These are phyloP conservation scores for Apodemia hepburni DNA, from an alignment of 2,888 invertebrate species.

Conservation along the genomic window DNA sequence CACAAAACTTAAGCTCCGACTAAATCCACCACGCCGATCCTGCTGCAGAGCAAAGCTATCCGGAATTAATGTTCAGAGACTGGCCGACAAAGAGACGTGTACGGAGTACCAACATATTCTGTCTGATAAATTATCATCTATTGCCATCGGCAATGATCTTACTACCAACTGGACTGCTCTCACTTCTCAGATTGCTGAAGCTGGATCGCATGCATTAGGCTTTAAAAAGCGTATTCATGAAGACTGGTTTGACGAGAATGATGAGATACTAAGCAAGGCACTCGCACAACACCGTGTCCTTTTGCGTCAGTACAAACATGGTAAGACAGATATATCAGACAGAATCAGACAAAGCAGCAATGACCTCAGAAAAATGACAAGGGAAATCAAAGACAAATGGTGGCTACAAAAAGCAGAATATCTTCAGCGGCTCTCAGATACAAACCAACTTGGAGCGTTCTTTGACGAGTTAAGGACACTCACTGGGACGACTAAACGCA, in stretches of 20 bases:
- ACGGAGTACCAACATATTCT: not conserved
- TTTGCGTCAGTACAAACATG: not conserved
- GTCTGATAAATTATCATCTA: not conserved
- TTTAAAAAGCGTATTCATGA: not conserved
- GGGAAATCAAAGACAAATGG: not conserved
- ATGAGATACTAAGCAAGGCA: not conserved
- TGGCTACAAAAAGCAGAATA: not conserved
- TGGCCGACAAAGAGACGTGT: not conserved
- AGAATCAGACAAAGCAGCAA: not conserved
- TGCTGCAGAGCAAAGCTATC: not conserved
- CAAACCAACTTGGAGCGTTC: not conserved
- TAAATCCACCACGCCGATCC: not conserved
- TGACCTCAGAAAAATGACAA: no score
- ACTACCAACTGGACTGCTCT: not conserved
- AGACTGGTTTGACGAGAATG: not conserved
- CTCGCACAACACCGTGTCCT: not conserved
- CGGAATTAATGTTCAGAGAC: not conserved
- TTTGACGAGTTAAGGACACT: not conserved
- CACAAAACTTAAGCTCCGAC: not conserved
- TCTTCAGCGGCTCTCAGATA: not conserved
- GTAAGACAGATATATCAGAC: not conserved
- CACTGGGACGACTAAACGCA: not conserved
- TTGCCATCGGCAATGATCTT: not conserved
- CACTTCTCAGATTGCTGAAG: not conserved
- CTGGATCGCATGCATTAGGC: not conserved